phyloP scores from a whole-genome alignment of 2,888 invertebrate genomes.

The Ochropleura plecta region DNA sequence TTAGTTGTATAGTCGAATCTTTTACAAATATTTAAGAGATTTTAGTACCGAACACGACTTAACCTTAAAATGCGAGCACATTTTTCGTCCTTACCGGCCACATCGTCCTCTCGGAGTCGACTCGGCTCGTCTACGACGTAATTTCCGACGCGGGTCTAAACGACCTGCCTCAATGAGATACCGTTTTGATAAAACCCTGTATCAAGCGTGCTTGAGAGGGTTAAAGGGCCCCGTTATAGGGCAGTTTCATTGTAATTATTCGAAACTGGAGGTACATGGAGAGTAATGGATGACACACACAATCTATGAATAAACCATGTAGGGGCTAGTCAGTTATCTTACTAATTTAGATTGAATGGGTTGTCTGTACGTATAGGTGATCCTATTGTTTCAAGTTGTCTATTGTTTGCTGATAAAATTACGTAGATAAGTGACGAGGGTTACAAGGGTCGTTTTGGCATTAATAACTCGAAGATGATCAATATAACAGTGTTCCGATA shows the following conservation, averaged over 20 bases:
- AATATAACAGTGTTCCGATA: not conserved
- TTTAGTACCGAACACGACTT: conserved; percentile 62
- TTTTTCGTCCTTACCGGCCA: conserved; percentile 67
- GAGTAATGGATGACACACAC: conserved; percentile 53
- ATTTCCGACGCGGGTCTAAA: conserved; percentile 77
- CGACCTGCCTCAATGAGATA: conserved; percentile 78
- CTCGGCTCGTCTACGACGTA: conserved; percentile 70
- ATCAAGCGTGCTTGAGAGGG: conserved; percentile 72
- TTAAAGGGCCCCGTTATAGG: conserved; percentile 71
- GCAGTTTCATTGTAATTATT: conserved; percentile 72
- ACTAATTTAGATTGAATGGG: conserved; percentile 43
- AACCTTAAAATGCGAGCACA: conserved; percentile 67
- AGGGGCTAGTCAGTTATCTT: conserved; percentile 25
- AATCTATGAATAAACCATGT: conserved; percentile 37
- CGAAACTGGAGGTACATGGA: conserved; percentile 55
- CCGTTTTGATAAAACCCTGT: conserved; percentile 75
- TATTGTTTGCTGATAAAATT: conserved; percentile 38
- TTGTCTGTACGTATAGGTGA: conserved; percentile 14
- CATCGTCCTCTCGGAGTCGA: conserved; percentile 54
- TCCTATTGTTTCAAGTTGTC: conserved; percentile 27
- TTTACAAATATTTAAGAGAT: conserved; percentile 46
- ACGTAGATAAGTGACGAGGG: conserved; percentile 33
- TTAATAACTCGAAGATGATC: conserved; percentile 5
- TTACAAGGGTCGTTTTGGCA: conserved; percentile 10
- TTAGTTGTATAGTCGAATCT: not conserved